Base-by-base conservation (phyloP, 2,113 vertebrate genomes). In the Phalacrocorax brasilianus region DNA sequence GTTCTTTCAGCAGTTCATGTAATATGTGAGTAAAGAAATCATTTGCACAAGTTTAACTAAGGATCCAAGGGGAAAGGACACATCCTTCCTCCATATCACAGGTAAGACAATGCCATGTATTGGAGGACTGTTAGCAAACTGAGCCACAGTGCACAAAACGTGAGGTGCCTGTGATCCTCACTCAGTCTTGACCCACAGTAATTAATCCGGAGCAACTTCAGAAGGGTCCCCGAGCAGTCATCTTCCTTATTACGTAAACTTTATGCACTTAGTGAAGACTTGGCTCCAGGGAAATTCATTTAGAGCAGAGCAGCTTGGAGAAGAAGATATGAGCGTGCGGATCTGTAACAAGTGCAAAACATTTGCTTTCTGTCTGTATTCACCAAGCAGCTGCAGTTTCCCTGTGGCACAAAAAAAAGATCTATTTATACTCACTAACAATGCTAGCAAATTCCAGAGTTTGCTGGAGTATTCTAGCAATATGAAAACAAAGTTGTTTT, bases 321-420 rank as follows among this genome's bases (percentile, higher is more conserved):
- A 30, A 86, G 35, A 95, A 89, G 19, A 83, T 38, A 75, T 3
- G 5, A 71, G 21, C 2, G 2, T 6, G 8, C 0, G 3, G 28
- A 62, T 86, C 66, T 82, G 45, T 85, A 87, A 83, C 49, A 75
- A 72, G 63, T 47, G 55, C 38, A 83, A 93, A 93, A 85, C 67
- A 79, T 95, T 96, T 91, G 65, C 68, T 83, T 96, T 95, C 81
- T 8, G 9, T 83, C 70, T 91, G 47, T 89, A 88, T 91, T 93
- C 65, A 92, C 75, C 61, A 63, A 91, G 68, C 91, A 96, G 96
- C 85, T 96, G 94, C 93, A 89, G 76, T 86, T 88, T 73, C 76
- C 70, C 62, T 79, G 44, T 85, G 59, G n/a, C 74, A 78, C 33
- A 90, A 66, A 86, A 84, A 88, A 44, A 6, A 6, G 33, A 45